A percentile compares a stretch with the other conserved stretches of the same genome.
Conservation (phyloP, 2,888 invertebrate genomes). For the Hylaea fasciaria region DNA sequence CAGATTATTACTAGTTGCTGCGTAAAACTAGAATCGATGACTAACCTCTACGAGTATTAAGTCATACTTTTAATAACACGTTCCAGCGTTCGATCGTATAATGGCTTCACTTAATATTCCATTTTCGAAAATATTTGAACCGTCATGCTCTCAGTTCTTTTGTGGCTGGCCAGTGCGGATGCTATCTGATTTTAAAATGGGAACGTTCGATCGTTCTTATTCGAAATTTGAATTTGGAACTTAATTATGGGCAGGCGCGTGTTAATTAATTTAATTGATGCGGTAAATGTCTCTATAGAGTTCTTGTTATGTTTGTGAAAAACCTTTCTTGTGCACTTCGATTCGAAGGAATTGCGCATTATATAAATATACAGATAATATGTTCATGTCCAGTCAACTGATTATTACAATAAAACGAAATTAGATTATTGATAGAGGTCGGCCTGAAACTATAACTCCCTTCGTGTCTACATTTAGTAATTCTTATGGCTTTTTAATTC, state of each 20-base stretch:
- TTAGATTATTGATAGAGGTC: too few species aligned
- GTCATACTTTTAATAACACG: slow-evolving; percentile 73
- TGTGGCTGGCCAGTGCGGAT: slow-evolving; percentile 70
- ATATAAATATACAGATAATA: too few species aligned
- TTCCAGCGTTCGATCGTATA: slow-evolving; percentile 77
- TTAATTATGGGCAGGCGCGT: slow-evolving; percentile 57
- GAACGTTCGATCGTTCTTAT: slow-evolving; percentile 76
- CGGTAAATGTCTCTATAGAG: slow-evolving; percentile 10
- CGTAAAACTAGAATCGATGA: slow-evolving; percentile 26
- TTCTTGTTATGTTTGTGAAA: neutral
- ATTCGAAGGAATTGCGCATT: too few species aligned
- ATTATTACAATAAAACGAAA: too few species aligned
- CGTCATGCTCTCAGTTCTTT: slow-evolving; percentile 83
- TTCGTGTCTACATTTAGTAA: too few species aligned
- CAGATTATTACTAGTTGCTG: too few species aligned
- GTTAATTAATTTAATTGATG: slow-evolving; percentile 57
- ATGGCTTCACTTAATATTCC: slow-evolving; percentile 84
- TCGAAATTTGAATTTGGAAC: slow-evolving; percentile 66
- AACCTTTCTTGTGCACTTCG: neutral
- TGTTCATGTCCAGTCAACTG: too few species aligned
- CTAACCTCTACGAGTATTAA: slow-evolving; percentile 30
- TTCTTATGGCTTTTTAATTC: too few species aligned
- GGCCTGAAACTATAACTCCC: too few species aligned
- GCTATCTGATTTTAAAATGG: slow-evolving; percentile 81
- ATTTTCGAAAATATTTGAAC: slow-evolving; percentile 83